Evolutionary conservation across 2,888 invertebrate species (phyloP), one percentile per base, ranked within the genome.

Genomic region (Keiferia lycopersicella): DNA sequence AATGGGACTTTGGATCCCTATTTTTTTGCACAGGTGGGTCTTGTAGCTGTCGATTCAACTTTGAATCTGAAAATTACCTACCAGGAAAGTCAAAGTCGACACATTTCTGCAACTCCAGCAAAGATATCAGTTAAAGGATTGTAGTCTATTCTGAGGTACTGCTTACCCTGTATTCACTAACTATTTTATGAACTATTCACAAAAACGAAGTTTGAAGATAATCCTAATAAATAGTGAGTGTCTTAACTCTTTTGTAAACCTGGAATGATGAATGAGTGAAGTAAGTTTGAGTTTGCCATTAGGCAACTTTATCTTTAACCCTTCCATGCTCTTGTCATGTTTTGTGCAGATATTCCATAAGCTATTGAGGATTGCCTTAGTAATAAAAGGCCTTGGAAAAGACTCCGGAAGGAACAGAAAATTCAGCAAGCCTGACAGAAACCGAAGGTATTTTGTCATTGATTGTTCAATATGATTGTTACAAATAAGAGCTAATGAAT

Each of bases 281-380:
- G 20, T 12, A 4, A 26, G 26, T 12, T 12, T 18, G 53, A 26
- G 26, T 12, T 12, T 18, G 53, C 14, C 26, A 26, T 10, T 30
- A 53, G 53, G 14, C 48, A 53, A 26, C 26, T 10, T 53, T 18
- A 26, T 26, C 4, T 26, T 53, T 30, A 26, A 20, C 8, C 18
- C 14, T 51, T 20, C 20, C 26, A 26, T 53, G 12, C 12, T 20
- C 20, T 16, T 56, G 26, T n/a, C 26, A 30, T 56, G n/a, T 56
- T 56, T 30, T 56, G 30, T 26, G 34, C 56, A 56, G 56, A 56
- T 53, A 14, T 1, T 56, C 10, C 48, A 16, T 50, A 7, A 41
- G 41, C 41, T 1, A 2, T 50, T 20, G 50, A 50, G 11, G 50
- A 20, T 20, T 20, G 6, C 3, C 10, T n/a, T 1, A 20, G 50